phyloP scores from a whole-genome alignment of 2,888 invertebrate species.

The Phengaris arion region DNA sequence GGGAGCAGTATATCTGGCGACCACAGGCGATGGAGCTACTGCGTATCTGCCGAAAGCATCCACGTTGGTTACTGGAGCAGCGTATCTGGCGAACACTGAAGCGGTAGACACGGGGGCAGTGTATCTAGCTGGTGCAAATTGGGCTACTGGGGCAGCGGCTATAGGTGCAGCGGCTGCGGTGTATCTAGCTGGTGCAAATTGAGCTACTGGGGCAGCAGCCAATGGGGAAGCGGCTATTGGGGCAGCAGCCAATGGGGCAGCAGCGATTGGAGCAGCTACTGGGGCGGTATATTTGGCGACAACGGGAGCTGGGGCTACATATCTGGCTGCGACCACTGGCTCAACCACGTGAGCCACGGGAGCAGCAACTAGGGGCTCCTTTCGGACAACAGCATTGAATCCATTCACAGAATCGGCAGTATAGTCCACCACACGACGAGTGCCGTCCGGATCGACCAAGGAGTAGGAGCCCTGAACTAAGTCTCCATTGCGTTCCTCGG shows the following conservation, averaged over 20 bases:
- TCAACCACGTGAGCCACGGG: slow-evolving; percentile 61
- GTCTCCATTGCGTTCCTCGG: slow-evolving; percentile 77
- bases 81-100: slow-evolving; percentile 17
- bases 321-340: slow-evolving; percentile 43
- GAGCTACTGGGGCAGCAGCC: slow-evolving; percentile 29
- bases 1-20: slow-evolving; percentile 27
- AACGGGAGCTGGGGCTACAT: slow-evolving; percentile 46
- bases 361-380: slow-evolving; percentile 60
- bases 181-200: not conserved
- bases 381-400: slow-evolving; percentile 68
- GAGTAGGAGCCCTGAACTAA: slow-evolving; percentile 73
- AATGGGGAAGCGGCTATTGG: slow-evolving; percentile 35
- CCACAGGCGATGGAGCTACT: slow-evolving; percentile 38
- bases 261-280: slow-evolving; percentile 37
- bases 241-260: slow-evolving; percentile 39
- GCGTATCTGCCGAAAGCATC: slow-evolving; percentile 28
- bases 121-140: slow-evolving; percentile 11
- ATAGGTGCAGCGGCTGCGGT: not conserved
- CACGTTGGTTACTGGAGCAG: slow-evolving; percentile 1
- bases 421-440: slow-evolving; percentile 66
- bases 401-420: slow-evolving; percentile 65
- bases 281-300: slow-evolving; percentile 46
- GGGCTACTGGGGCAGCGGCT: slow-evolving; percentile 4
- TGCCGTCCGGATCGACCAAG: slow-evolving; percentile 66
- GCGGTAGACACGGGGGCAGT: not conserved